These are phyloP conservation scores for Cryptomyrus ogoouensis DNA, from an alignment of 2,113 vertebrate species.

Conservation along the genomic window DNA sequence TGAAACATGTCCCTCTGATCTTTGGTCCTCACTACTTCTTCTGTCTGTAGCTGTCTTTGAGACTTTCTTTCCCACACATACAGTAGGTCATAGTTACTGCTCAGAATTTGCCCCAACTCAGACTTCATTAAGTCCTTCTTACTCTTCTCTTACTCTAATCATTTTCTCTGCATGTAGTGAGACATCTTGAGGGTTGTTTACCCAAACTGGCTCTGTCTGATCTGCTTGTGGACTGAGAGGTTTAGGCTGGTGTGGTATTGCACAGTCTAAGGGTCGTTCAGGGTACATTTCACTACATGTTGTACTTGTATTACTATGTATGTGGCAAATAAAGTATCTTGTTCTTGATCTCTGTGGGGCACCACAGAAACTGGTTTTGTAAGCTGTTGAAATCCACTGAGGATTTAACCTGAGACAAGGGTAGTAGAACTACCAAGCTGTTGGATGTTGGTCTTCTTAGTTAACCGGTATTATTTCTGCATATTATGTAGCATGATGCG, in stretches of 20 bases:
- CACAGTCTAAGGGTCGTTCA: too few species aligned
- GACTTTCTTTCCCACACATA: not conserved
- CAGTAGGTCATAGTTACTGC: not conserved
- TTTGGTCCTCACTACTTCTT: not conserved
- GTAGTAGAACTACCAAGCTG: too few species aligned
- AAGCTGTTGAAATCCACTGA: not conserved
- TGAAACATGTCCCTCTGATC: not conserved
- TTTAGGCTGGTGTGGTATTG: not conserved
- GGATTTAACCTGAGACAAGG: not conserved
- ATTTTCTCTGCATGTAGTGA: not conserved
- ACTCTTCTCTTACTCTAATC: not conserved
- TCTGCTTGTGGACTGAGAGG: not conserved
- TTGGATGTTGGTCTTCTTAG: not conserved
- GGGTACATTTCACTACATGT: too few species aligned
- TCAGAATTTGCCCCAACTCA: not conserved
- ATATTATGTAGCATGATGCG: not conserved
- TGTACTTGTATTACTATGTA: too few species aligned
- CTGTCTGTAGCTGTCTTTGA: not conserved
- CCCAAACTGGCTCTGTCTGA: not conserved
- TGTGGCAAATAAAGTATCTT: too few species aligned
- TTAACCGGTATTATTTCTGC: not conserved
- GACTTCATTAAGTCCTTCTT: not conserved
- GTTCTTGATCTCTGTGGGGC: not conserved
- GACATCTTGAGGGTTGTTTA: not conserved
- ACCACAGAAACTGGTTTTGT: not conserved